phyloP scores from a whole-genome alignment of 2,888 invertebrate genomes.

The Sipha maydis region DNA sequence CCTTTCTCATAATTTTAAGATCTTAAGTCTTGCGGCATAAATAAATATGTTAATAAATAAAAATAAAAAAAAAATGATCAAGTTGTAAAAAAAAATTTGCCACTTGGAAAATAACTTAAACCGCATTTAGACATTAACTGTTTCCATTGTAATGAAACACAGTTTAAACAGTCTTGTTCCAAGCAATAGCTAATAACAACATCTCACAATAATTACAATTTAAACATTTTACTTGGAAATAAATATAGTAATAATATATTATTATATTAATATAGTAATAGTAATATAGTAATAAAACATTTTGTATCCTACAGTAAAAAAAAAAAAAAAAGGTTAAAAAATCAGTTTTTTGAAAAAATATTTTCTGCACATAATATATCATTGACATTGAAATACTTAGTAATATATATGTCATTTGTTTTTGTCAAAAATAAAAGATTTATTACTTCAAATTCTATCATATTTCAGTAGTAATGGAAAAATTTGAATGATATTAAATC shows the following conservation, averaged over 20 bases:
- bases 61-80: constrained; percentile 39
- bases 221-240: constrained; percentile 53
- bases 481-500: not conserved
- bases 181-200: constrained; percentile 56
- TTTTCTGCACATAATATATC: not conserved
- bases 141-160: constrained; percentile 38
- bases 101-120: constrained; percentile 57
- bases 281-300: constrained; percentile 51
- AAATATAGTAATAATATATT: constrained; percentile 45
- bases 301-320: constrained; percentile 53
- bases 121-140: constrained; percentile 36
- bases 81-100: constrained; percentile 49
- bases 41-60: constrained; percentile 50
- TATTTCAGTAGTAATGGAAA: not conserved
- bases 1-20: constrained; percentile 54
- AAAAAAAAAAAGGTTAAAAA: constrained; percentile 6
- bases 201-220: constrained; percentile 51
- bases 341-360: constrained; percentile 4
- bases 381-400: constrained; percentile 23
- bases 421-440: constrained; percentile 24
- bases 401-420: constrained; percentile 23
- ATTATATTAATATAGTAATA: too few relatives aligned
- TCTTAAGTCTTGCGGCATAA: constrained; percentile 51
- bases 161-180: constrained; percentile 60
- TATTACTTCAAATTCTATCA: constrained; percentile 37